These are phyloP conservation scores for Rhogogaster chlorosoma DNA, from an alignment of 2,888 invertebrate species.

Conservation along the genomic window DNA sequence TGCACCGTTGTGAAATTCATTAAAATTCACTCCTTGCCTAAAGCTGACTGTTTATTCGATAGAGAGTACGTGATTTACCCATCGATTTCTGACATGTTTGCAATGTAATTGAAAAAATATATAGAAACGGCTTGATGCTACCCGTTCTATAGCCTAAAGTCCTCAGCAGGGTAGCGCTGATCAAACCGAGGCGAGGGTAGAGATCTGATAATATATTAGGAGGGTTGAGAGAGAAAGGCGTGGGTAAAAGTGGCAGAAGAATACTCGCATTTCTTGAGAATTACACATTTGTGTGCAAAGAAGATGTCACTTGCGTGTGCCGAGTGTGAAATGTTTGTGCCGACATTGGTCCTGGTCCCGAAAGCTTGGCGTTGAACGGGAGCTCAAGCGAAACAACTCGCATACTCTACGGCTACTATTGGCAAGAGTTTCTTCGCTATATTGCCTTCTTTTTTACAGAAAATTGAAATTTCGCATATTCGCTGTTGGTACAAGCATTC, in stretches of 20 bases:
- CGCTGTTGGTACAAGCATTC: background rate
- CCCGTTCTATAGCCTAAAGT: background rate
- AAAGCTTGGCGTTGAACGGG: background rate
- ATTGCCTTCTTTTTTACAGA: background rate
- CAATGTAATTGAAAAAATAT: conserved; percentile 12
- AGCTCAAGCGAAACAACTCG: conserved; percentile 21
- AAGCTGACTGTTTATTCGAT: background rate
- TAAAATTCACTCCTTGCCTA: background rate
- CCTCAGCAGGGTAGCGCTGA: background rate
- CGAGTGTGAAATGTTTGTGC: conserved; percentile 33
- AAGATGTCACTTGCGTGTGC: conserved; percentile 35
- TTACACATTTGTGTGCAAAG: conserved; percentile 47
- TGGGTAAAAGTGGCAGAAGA: background rate
- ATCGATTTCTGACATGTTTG: background rate
- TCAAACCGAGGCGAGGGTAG: conserved; percentile 28
- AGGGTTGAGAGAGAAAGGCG: background rate
- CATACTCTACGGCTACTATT: conserved; percentile 5
- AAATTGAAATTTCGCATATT: conserved; percentile 25
- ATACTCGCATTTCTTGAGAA: conserved; percentile 8
- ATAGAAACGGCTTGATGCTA: background rate
- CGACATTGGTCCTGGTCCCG: background rate
- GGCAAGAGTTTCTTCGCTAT: background rate
- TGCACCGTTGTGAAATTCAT: background rate
- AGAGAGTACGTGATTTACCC: background rate
- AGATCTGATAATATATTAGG: conserved; percentile 10